These are phyloP conservation scores for Oophaga pumilio DNA, from an alignment of 2,113 vertebrate species.

Conservation along the genomic window DNA sequence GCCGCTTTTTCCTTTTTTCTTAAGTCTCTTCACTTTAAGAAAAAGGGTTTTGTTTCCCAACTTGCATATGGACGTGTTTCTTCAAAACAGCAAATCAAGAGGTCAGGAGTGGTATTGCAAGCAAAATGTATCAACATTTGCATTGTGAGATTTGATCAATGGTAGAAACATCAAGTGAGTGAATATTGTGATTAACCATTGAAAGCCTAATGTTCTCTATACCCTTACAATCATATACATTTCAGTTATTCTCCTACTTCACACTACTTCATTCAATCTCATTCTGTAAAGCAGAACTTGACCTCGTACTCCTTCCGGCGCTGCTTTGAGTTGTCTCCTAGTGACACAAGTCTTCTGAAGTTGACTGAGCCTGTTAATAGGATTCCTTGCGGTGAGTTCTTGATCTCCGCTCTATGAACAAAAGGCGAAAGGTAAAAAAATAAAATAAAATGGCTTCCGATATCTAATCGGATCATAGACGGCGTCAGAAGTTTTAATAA, in stretches of 20 bases:
- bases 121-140: background rate
- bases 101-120: background rate
- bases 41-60: background rate
- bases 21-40: too few species aligned
- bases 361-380: conserved; percentile 11
- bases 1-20: too few species aligned
- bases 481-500: conserved; percentile 31
- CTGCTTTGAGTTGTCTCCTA: background rate
- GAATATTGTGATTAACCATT: background rate
- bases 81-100: background rate
- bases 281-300: background rate
- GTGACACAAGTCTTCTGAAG: conserved; percentile 1
- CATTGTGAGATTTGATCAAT: background rate
- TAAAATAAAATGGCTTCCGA: conserved; percentile 1
- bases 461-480: conserved; percentile 20
- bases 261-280: background rate
- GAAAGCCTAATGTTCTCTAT: background rate
- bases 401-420: background rate
- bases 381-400: conserved; percentile 14
- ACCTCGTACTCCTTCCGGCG: background rate
- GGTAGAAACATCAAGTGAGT: background rate
- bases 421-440: background rate
- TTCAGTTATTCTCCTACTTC: background rate
- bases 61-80: background rate
- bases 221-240: background rate